phyloP scores from a whole-genome alignment of 2,113 vertebrate genomes.

The Glaucomys volans region DNA sequence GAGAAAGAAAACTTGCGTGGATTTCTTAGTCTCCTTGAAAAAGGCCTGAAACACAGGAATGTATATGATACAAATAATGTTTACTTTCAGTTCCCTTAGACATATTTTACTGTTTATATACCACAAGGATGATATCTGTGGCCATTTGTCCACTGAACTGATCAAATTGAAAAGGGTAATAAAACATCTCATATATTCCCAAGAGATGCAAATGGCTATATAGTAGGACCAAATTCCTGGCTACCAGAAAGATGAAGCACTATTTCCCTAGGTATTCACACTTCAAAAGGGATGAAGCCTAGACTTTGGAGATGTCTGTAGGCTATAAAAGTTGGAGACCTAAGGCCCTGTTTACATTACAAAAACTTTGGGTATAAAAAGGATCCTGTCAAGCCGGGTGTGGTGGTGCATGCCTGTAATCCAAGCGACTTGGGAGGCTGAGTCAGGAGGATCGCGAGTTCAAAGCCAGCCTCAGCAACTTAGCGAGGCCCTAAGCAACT shows the following conservation, averaged over 20 bases:
- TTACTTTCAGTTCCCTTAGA: neutral
- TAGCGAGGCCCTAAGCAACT: too few relatives aligned
- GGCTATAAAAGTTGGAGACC: conserved; percentile 43
- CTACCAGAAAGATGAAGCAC: neutral
- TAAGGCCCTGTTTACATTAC: neutral
- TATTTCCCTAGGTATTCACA: neutral
- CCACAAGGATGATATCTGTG: neutral
- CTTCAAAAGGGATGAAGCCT: conserved; percentile 2
- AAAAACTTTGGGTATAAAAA: neutral
- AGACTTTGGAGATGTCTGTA: neutral
- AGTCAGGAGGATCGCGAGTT: too few relatives aligned
- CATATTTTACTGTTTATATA: neutral
- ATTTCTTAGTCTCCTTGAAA: neutral
- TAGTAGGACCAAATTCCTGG: neutral
- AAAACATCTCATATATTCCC: conserved; percentile 27
- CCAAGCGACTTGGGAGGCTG: too few relatives aligned
- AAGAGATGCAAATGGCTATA: conserved; percentile 3
- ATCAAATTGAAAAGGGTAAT: neutral
- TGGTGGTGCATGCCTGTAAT: too few relatives aligned
- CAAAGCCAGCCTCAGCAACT: too few relatives aligned
- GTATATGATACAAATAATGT: neutral
- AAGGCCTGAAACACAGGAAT: neutral
- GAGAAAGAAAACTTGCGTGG: neutral
- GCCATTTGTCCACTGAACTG: neutral
- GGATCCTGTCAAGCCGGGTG: too few relatives aligned